Conservation (phyloP, 2,113 vertebrate species). For the Malurus melanocephalus region DNA sequence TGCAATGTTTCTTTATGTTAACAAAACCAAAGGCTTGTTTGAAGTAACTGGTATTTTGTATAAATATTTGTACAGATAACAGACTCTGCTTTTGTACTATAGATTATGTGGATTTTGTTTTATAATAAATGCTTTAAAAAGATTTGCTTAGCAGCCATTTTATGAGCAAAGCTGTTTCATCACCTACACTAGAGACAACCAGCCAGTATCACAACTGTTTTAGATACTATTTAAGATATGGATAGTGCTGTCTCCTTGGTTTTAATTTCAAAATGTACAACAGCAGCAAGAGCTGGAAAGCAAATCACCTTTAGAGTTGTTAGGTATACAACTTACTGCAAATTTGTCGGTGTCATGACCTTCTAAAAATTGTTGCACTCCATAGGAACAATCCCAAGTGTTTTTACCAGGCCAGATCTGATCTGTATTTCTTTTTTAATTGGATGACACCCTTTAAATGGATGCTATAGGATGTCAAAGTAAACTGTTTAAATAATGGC, state of each 20-base stretch:
- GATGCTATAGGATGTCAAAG: not conserved
- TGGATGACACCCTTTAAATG: not conserved
- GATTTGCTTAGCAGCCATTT: constrained; percentile 13
- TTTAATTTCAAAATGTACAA: not conserved
- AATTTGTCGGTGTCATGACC: not conserved
- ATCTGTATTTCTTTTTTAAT: not conserved
- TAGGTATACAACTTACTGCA: not conserved
- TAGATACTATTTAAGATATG: not conserved
- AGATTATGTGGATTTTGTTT: constrained; percentile 59
- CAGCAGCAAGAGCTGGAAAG: not conserved
- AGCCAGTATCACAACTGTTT: not conserved
- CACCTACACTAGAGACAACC: not conserved
- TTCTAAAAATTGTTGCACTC: not conserved
- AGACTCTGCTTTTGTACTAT: constrained; percentile 56
- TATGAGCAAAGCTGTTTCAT: not conserved
- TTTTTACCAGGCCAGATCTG: not conserved
- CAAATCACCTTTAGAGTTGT: not conserved
- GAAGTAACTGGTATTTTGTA: constrained; percentile 50
- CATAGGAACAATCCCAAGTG: not conserved
- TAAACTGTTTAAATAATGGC: not conserved
- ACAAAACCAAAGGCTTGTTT: constrained; percentile 46
- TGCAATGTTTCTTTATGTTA: constrained; percentile 6
- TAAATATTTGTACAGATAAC: constrained; percentile 62
- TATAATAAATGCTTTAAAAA: constrained; percentile 63
- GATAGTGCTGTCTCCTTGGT: not conserved